Conservation (phyloP, 2,797 vertebrate species). For the Semaprochilodus insignis region DNA sequence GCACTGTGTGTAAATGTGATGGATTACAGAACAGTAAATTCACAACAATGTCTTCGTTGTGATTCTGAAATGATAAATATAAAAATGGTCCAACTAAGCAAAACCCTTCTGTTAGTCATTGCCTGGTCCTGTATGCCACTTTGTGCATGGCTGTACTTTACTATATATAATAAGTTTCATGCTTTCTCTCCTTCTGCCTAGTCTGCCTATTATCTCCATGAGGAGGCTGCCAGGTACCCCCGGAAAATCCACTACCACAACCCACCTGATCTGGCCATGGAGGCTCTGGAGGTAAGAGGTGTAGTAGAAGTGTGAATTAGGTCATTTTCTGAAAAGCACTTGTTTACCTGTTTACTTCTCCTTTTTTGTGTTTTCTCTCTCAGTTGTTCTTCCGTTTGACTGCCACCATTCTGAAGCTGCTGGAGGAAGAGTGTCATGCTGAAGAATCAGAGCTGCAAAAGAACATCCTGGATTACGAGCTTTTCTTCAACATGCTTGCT, state of each 20-base stretch:
- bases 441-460: constrained; percentile 77
- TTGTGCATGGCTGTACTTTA: too few relatives aligned
- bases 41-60: too few relatives aligned
- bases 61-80: too few relatives aligned
- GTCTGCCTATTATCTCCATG: constrained; percentile 91
- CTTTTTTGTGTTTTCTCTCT: not conserved
- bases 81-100: too few relatives aligned
- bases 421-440: constrained; percentile 74
- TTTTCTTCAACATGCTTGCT: constrained; percentile 88
- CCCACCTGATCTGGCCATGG: constrained; percentile 97
- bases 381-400: constrained; percentile 95
- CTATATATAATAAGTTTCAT: not conserved
- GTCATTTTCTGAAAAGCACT: not conserved
- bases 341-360: not conserved
- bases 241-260: constrained; percentile 99
- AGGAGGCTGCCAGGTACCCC: constrained; percentile 96
- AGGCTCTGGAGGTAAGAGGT: constrained; percentile 92
- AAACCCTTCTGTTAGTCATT: too few relatives aligned
- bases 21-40: too few relatives aligned
- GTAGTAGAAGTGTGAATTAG: not conserved
- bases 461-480: constrained; percentile 84
- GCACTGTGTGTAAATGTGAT: too few relatives aligned
- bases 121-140: too few relatives aligned
- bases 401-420: constrained; percentile 94
- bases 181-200: constrained; percentile 44